Conservation (phyloP, 2,888 invertebrate species). For the Petrolisthes cinctipes region DNA sequence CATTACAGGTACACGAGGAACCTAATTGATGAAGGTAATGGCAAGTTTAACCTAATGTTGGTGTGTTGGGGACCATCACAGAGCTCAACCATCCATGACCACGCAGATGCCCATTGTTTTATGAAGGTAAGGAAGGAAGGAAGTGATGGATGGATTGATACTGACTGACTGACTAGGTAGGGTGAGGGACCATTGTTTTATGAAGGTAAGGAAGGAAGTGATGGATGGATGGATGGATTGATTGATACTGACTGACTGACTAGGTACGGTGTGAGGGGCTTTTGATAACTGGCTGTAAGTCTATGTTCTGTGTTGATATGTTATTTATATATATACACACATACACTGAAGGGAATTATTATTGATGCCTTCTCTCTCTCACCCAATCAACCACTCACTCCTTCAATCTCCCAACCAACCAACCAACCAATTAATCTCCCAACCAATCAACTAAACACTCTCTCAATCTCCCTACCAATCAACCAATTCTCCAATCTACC, state of each 20-base stretch:
- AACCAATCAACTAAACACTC: neutral
- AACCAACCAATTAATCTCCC: neutral
- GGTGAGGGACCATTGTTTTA: constrained; percentile 93
- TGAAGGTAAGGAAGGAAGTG: constrained; percentile 77
- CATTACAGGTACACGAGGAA: constrained; percentile 86
- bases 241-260: neutral
- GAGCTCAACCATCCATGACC: constrained; percentile 95
- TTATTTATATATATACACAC: too few relatives aligned
- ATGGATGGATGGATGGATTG: neutral
- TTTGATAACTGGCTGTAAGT: too few relatives aligned
- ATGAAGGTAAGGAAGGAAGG: constrained; percentile 78
- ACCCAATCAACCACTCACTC: neutral
- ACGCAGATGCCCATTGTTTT: constrained; percentile 95
- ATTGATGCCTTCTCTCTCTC: too few relatives aligned
- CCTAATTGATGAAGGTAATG: constrained; percentile 94
- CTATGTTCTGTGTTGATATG: too few relatives aligned
- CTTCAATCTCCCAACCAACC: neutral
- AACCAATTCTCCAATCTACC: too few relatives aligned
- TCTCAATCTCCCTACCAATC: neutral
- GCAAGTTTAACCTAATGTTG: constrained; percentile 96
- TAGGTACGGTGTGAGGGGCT: too few relatives aligned
- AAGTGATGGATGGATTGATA: neutral
- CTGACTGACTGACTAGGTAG: neutral
- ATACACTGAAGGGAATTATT: too few relatives aligned
- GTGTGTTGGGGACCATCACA: constrained; percentile 99